A percentile compares a stretch with the other conserved stretches of the same genome.
These are phyloP conservation scores for Caenorhabditis sp. DNA, from an alignment of 2,888 invertebrate species.

Conservation along the genomic window DNA sequence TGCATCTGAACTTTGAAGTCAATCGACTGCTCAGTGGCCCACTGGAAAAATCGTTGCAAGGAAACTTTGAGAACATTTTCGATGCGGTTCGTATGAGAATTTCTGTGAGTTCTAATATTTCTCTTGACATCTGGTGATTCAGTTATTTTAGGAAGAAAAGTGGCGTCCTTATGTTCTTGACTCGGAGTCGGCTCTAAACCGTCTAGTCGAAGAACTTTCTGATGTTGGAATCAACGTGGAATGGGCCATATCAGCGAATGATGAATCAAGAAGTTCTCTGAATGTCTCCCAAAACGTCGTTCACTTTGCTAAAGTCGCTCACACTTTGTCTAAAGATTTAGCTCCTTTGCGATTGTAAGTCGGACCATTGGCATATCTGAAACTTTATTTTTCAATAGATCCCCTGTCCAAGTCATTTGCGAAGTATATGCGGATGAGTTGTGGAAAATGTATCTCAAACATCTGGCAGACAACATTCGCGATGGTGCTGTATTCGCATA, in stretches of 20 bases:
- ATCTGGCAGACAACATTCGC: conserved; percentile 70
- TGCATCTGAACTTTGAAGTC: conserved; percentile 94
- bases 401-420: conserved; percentile 72
- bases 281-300: conserved; percentile 78
- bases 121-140: conserved; percentile 3
- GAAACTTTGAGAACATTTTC: conserved; percentile 90
- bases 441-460: conserved; percentile 77
- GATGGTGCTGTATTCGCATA: conserved; percentile 75
- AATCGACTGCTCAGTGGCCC: conserved; percentile 91
- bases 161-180: conserved; percentile 91
- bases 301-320: conserved; percentile 77
- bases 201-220: conserved; percentile 84
- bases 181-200: conserved; percentile 88
- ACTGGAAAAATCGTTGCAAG: conserved; percentile 89
- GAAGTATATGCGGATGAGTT: conserved; percentile 75
- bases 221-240: conserved; percentile 80
- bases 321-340: conserved; percentile 77
- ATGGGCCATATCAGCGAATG: conserved; percentile 74
- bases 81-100: conserved; percentile 89
- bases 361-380: conserved; percentile 2
- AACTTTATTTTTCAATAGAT: conserved; percentile 54
- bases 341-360: conserved; percentile 72
- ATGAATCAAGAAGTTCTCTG: conserved; percentile 65
- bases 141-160: conserved; percentile 88
- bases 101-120: conserved; percentile 78